These are phyloP conservation scores for Phoeniculus purpureus DNA, from an alignment of 2,797 vertebrate genomes.

Conservation along the genomic window DNA sequence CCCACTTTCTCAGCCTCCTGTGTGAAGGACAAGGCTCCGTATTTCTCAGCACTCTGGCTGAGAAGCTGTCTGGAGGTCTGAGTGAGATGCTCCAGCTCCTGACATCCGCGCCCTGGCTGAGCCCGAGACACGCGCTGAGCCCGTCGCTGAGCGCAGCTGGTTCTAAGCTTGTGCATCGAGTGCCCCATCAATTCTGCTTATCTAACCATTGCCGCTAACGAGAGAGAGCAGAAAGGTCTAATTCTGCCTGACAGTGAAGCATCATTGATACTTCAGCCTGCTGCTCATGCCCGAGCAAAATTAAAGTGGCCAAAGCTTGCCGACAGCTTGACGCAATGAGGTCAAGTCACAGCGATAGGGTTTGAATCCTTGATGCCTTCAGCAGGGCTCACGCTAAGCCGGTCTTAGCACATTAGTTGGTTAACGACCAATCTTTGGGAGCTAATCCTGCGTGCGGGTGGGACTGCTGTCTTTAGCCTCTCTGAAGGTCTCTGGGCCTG, in stretches of 20 bases:
- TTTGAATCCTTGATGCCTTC: not conserved
- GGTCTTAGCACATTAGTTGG: not conserved
- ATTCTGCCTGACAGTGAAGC: slow-evolving; percentile 64
- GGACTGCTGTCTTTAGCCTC: not conserved
- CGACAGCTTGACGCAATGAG: slow-evolving; percentile 66
- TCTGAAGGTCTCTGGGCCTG: not conserved
- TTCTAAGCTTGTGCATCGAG: slow-evolving; percentile 2
- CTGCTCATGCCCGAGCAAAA: slow-evolving; percentile 43
- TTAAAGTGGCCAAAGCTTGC: slow-evolving; percentile 53
- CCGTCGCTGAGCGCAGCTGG: not conserved
- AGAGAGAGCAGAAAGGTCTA: too few species aligned
- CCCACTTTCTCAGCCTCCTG: not conserved
- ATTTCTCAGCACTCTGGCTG: not conserved
- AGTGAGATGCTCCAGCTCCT: not conserved
- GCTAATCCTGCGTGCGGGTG: not conserved
- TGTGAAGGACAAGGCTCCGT: not conserved
- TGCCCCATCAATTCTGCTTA: slow-evolving; percentile 36
- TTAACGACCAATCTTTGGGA: not conserved
- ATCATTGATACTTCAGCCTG: slow-evolving; percentile 61
- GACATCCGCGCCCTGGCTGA: not conserved
- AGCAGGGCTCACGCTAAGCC: not conserved
- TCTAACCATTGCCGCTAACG: too few species aligned
- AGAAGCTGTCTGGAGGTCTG: not conserved
- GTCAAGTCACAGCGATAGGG: slow-evolving; percentile 13
- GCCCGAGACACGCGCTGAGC: not conserved